phyloP scores from a whole-genome alignment of 2,888 invertebrate species.

The Cryptosula pallasiana region DNA sequence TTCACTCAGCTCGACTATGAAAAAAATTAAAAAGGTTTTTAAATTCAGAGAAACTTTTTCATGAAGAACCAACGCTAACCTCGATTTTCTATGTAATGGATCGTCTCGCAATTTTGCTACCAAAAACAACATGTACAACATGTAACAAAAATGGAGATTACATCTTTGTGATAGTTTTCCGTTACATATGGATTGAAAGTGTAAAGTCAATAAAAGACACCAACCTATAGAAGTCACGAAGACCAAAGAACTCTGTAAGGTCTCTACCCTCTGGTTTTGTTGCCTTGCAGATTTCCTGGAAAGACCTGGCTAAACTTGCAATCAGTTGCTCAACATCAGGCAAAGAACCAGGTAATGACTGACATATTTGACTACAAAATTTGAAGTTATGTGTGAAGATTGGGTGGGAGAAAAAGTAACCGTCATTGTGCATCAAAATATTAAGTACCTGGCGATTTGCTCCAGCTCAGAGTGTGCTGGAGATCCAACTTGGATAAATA shows the following conservation, averaged over 20 bases:
- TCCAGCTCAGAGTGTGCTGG: not conserved
- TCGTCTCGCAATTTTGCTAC: too few species aligned
- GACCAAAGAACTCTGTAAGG: slow-evolving; percentile 27
- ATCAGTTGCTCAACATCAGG: not conserved
- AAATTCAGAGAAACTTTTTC: too few species aligned
- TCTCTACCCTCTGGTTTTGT: slow-evolving; percentile 10
- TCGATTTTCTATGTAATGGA: too few species aligned
- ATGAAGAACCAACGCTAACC: too few species aligned
- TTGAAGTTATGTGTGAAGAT: not conserved
- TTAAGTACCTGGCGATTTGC: slow-evolving; percentile 23
- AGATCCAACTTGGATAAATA: not conserved
- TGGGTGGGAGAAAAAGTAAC: not conserved
- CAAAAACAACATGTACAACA: too few species aligned
- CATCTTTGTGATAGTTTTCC: too few species aligned
- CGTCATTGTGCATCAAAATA: not conserved
- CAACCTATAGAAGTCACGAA: slow-evolving; percentile 28
- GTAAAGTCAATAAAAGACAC: not conserved
- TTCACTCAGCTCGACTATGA: too few species aligned
- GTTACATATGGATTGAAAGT: too few species aligned
- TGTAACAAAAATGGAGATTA: too few species aligned
- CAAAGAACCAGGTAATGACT: not conserved
- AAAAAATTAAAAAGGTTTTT: too few species aligned
- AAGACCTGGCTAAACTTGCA: not conserved
- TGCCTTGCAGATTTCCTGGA: not conserved
- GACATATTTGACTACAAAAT: not conserved